Evolutionary conservation across 2,888 invertebrate genomes (phyloP), one percentile per base, ranked within the genome.

Genomic region (Platycheirus rosarum): DNA sequence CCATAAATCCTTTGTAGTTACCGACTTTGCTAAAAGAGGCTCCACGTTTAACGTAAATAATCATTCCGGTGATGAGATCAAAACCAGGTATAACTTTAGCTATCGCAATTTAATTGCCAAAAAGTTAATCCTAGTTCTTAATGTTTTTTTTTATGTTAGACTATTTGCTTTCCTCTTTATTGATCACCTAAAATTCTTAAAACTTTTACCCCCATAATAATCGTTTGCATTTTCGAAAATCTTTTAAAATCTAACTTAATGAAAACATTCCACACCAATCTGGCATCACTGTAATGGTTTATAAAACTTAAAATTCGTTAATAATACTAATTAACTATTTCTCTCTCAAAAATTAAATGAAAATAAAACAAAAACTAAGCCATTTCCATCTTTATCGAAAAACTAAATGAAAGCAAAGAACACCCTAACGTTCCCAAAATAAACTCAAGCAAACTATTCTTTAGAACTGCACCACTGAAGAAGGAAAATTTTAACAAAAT

Each of bases 261-360:
- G 16, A 26, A 49, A 29, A 32, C 14, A 18, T 13, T 40, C 13
- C 8, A 40, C 13, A 16, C 32, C 26, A n/a, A 14, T 2, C 8
- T 23, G 8, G 20, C 14, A 40, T n/a, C 42, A 13, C 8, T 60
- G 13, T 44, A 0, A n/a, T n/a, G n/a, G n/a, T 26, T 62, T 20
- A 37, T 37, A 35, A 70, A 70, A 63, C 40, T 49, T 37, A 49
- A 65, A 42, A 71, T 51, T 77, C 57, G 44, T 71, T 77, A 70
- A 71, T 60, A 71, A 49, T 11, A 35, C 65, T 65, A 65, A 77
- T 71, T 77, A 65, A 71, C 55, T 71, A 60, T 53, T 60, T 14
- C 29, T 2, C 16, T 42, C 14, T 16, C 42, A 44, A 44, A 60
- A 60, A 44, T 14, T 42, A 40, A 57, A 57, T 5, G 13, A 57